Conservation (phyloP, 2,888 invertebrate species). For the Agriotes lineatus region DNA sequence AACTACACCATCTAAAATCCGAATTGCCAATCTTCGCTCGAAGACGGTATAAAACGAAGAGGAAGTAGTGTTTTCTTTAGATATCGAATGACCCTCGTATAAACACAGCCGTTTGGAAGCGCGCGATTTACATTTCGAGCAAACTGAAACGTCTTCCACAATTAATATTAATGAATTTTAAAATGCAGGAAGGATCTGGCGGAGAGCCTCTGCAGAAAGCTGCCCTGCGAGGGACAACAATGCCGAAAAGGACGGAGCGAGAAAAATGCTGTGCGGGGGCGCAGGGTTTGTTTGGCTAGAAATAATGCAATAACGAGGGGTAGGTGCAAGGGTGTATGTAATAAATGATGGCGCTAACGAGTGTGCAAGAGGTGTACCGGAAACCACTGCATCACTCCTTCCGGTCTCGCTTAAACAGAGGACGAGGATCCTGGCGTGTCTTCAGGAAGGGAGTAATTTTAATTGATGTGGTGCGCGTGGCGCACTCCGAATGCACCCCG, state of each 20-base stretch:
- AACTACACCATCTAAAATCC: no score
- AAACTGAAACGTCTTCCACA: slow-evolving; percentile 18
- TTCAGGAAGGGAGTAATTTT: slow-evolving; percentile 30
- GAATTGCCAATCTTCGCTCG: no score
- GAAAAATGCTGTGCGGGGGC: slow-evolving; percentile 15
- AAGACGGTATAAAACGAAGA: no score
- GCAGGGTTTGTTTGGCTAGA: slow-evolving; percentile 33
- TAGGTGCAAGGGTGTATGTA: slow-evolving; percentile 47
- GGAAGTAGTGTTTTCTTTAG: no score
- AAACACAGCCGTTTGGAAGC: not conserved
- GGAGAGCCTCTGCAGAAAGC: not conserved
- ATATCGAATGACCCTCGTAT: no score
- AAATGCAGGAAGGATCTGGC: slow-evolving; percentile 16
- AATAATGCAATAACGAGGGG: slow-evolving; percentile 43
- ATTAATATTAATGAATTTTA: slow-evolving; percentile 30
- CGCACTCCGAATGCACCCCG: slow-evolving; percentile 21
- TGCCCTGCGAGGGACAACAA: not conserved
- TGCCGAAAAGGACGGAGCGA: slow-evolving; percentile 7
- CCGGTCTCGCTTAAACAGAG: slow-evolving; percentile 49
- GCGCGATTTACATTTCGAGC: slow-evolving; percentile 10
- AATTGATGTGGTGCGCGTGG: slow-evolving; percentile 36
- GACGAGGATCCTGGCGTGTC: slow-evolving; percentile 29
- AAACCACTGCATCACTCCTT: slow-evolving; percentile 55
- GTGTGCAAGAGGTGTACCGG: slow-evolving; percentile 52
- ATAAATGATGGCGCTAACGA: slow-evolving; percentile 54